A percentile compares a stretch with the other conserved stretches of the same genome.
Conservation (phyloP, 2,888 invertebrate genomes). For the Lamproptera curius region DNA sequence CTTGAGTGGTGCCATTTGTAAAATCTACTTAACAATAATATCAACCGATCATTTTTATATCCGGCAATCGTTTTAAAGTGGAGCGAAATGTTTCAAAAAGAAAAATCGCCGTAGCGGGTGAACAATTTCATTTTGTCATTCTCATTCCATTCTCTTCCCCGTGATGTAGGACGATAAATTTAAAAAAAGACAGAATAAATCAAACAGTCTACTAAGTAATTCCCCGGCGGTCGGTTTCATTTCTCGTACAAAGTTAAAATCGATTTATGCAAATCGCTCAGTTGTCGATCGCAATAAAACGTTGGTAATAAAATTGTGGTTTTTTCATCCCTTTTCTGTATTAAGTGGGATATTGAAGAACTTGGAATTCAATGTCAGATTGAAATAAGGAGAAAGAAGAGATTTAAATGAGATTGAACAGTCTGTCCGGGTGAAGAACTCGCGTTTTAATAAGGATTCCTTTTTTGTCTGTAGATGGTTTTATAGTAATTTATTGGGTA, state of each 20-base stretch:
- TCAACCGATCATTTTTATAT: slow-evolving; percentile 20
- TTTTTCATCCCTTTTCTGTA: slow-evolving; percentile 16
- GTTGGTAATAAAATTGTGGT: slow-evolving; percentile 20
- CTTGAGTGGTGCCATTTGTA: slow-evolving; percentile 14
- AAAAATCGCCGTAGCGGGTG: slow-evolving; percentile 18
- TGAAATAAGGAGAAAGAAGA: slow-evolving; percentile 9
- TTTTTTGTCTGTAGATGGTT: too few relatives aligned
- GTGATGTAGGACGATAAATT: slow-evolving; percentile 22
- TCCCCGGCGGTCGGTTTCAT: slow-evolving; percentile 22
- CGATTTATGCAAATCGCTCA: slow-evolving; percentile 23
- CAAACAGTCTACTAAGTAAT: slow-evolving; percentile 23
- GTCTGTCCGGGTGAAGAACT: slow-evolving; percentile 3
- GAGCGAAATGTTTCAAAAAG: slow-evolving; percentile 20
- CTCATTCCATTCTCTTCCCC: slow-evolving; percentile 22
- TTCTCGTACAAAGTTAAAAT: slow-evolving; percentile 22
- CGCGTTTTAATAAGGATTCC: slow-evolving; percentile 1
- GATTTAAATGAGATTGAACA: slow-evolving; percentile 16
- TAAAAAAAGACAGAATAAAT: slow-evolving; percentile 22
- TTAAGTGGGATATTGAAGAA: slow-evolving; percentile 16
- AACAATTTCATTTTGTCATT: slow-evolving; percentile 23
- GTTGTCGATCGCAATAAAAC: slow-evolving; percentile 23
- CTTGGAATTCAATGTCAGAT: slow-evolving; percentile 17
- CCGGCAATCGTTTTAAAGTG: slow-evolving; percentile 20
- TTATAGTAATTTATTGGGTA: too few relatives aligned
- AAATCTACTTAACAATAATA: slow-evolving; percentile 20